A percentile compares a stretch with the other conserved stretches of the same genome.
phyloP scores from a whole-genome alignment of 64 coral and sea anemone species.

The Orbicella faveolata region DNA sequence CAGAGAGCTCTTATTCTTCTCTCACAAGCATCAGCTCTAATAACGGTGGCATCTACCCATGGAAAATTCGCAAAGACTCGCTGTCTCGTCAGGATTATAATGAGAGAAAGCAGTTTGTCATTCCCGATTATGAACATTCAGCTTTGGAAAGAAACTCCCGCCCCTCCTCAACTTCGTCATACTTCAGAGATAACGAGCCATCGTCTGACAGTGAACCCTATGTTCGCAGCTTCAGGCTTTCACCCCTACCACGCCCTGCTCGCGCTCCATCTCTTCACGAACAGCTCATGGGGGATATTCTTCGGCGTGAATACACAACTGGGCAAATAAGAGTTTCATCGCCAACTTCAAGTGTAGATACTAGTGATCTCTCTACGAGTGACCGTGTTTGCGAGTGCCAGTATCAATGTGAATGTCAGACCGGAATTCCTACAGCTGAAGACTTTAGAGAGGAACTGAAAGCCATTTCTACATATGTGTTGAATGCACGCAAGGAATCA shows the following conservation, averaged over 20 bases:
- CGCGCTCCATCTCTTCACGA: not conserved
- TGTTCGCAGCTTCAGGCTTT: conserved; percentile 17
- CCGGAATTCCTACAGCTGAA: conserved; percentile 58
- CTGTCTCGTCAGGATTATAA: not conserved
- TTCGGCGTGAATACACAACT: not conserved
- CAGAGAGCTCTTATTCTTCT: conserved; percentile 69
- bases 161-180: not conserved
- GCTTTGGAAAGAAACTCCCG: not conserved
- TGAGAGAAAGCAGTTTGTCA: not conserved
- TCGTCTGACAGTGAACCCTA: not conserved
- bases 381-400: conserved; percentile 44
- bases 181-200: not conserved
- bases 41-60: not conserved
- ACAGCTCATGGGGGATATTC: not conserved
- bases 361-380: conserved; percentile 66
- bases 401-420: conserved; percentile 78
- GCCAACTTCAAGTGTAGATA: conserved; percentile 68
- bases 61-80: not conserved
- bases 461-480: conserved; percentile 65
- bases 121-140: not conserved
- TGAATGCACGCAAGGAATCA: conserved; percentile 40
- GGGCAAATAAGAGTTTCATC: conserved; percentile 34
- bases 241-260: not conserved
- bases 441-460: conserved; percentile 87
- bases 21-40: conserved; percentile 42